Base-by-base conservation (phyloP, 2,888 invertebrate genomes). In the Lycaena phlaeas region DNA sequence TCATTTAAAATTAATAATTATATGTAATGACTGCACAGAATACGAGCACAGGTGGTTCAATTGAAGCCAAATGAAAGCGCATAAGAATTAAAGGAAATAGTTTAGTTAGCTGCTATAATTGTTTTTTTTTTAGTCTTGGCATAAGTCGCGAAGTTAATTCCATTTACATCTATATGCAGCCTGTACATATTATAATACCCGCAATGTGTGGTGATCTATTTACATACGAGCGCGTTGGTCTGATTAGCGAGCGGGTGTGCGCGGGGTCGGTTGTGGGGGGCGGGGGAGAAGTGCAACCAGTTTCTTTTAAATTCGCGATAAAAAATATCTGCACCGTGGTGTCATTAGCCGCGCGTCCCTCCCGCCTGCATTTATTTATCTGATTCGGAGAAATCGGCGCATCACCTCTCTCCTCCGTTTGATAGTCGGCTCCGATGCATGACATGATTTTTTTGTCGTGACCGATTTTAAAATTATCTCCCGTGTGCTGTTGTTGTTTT, bases 311-410 rank as follows among this genome's bases (percentile, higher is more conserved):
- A 75, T 76, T 78, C 68, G 74, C 76, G 73, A 78, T 77, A 78
- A 77, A 76, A 76, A 75, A 72, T 66, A 72, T 73, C 64, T 74
- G 76, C 76, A 69, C 61, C 71, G 60, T 73, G 71, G 78, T 79
- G 79, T 79, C 81, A 78, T 79, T 79, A 79, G 75, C 77, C 77
- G 70, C 55, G 56, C 48, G 48, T 52, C 50, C 49, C 46, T 53
- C 58, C 58, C 66, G 63, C 64, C 61, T 76, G 75, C 74, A 75
- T 78, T 79, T 77, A 78, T 79, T 79, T 76, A 77, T 77, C 72
- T 73, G 73, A 73, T 78, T 78, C 79, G 73, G 70, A 71, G 79
- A 78, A 78, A 76, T 76, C 79, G 70, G 68, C 74, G 75, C 78
- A 74, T 75, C 74, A 65, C 61, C 61, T 48, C 52, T 43, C 43